These are phyloP conservation scores for Heptranchias perlo DNA, from an alignment of 2,113 vertebrate genomes.

Conservation along the genomic window DNA sequence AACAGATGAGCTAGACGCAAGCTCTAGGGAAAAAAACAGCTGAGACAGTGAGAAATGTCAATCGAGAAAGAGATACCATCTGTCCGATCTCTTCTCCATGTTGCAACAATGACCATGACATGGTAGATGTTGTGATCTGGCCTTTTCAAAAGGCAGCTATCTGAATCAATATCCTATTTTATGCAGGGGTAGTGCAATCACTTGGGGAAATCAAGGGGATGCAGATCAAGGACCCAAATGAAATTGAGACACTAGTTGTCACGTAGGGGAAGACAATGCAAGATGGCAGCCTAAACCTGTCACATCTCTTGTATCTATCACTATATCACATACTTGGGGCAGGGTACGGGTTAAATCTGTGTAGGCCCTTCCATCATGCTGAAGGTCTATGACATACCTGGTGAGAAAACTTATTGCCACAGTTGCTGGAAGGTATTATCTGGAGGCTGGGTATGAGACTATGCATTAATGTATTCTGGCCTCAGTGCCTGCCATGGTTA, in stretches of 20 bases:
- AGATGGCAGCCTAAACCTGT: background rate
- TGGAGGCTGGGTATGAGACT: background rate
- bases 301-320: background rate
- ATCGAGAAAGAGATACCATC: background rate
- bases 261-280: background rate
- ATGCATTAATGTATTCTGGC: background rate
- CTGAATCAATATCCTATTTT: background rate
- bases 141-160: background rate
- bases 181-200: background rate
- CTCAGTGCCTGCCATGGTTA: background rate
- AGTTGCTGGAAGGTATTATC: background rate
- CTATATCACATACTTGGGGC: background rate
- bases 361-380: background rate
- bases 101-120: background rate
- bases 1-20: background rate
- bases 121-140: background rate
- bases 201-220: background rate
- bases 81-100: background rate
- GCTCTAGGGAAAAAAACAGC: background rate
- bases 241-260: background rate
- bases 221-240: background rate
- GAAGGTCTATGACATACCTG: background rate
- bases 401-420: background rate
- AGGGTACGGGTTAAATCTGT: background rate
- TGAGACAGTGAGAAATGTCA: background rate